Base-by-base conservation (phyloP, 2,113 vertebrate species). In the Hassar affinis region DNA sequence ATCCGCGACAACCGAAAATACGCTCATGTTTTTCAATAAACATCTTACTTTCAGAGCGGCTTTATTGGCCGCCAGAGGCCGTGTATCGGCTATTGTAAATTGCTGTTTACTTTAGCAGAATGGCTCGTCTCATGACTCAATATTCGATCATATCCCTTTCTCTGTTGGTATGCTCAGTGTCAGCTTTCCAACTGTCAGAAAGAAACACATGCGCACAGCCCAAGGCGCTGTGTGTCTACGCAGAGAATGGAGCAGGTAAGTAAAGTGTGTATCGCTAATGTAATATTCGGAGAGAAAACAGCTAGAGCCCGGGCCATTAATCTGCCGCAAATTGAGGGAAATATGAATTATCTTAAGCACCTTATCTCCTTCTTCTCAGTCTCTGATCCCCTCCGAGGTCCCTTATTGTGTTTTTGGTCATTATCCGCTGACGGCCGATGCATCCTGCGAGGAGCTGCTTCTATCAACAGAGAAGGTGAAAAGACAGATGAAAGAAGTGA, bases 341-440 rank as follows among this genome's bases (percentile, higher is more conserved):
- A 87, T 91, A 88, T 91, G 92, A 93, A 93, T 92, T 89, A 92
- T 88, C 88, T 88, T 91, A 91, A 92, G 91, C 91, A 90, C 90
- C 87, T 91, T 93, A 90, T 92, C 90, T 87, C 86, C 88, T 89
- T 91, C 88, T 85, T 86, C 79, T 57, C 59, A 20, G 54, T 80
- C 54, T 64, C 85, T 84, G 83, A 89, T 91, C 90, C 92, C 92
- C 88, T 90, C 90, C 91, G 92, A 84, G 91, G 85, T 91, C 91
- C 92, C 93, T 94, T 90, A 94, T 94, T 94, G 93, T 86, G 83
- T 92, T 88, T 77, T 91, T 89, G 91, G 88, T 88, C 88, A 89
- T 93, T 93, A 94, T 93, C 92, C 90, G 74, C 88, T 71, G 87
- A 91, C 88, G 80, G 89, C 89, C 89, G 78, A 90, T 86, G 89